Base-by-base conservation (phyloP, 2,888 invertebrate genomes). In the Parascotia fuliginaria region DNA sequence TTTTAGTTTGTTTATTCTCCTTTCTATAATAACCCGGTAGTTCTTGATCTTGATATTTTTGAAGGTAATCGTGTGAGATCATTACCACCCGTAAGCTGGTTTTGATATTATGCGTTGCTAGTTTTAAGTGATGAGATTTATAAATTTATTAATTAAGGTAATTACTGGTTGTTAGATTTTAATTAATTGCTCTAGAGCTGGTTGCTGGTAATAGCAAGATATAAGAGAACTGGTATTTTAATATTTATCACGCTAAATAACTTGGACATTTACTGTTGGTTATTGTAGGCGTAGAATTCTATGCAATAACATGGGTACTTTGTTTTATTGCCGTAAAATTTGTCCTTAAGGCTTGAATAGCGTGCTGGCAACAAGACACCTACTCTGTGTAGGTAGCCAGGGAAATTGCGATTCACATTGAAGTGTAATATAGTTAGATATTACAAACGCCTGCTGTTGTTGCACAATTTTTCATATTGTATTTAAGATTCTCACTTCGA, bases 21-120 rank as follows among this genome's bases (percentile, higher is more conserved):
- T 51, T 40, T 50, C 60, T 57, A 55, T 60, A 63, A 65, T 54
- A 42, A 36, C 32, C n/a, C 28, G 41, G 24, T 51, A 48, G 60
- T 55, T 61, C 61, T 68, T 75, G 68, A 68, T 70, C 68, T 70
- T 62, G 61, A 38, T 61, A 43, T 48, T 31, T 31, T 31, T 43
- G 43, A 68, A 60, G 54, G 50, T 34, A 15, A 55, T 39, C 49
- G 28, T 28, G 51, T 40, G 41, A 32, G 12, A 36, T 29, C 29
- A 15, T 32, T 42, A 31, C 37, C 33, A 33, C 53, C 40, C 4
- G 36, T 37, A n/a, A 9, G 16, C 15, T 19, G 28, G 19, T 40
- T 29, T 24, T 42, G 37, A 34, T 32, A 15, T 5, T 5, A 24
- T 32, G 16, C 28, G 38, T 14, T 27, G 9, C 12, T 28, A 4